Percentiles rank a stretch among this genome's conserved stretches.
These are phyloP conservation scores for Sebastes hopkinsi DNA, from an alignment of 2,797 vertebrate species.

Conservation along the genomic window DNA sequence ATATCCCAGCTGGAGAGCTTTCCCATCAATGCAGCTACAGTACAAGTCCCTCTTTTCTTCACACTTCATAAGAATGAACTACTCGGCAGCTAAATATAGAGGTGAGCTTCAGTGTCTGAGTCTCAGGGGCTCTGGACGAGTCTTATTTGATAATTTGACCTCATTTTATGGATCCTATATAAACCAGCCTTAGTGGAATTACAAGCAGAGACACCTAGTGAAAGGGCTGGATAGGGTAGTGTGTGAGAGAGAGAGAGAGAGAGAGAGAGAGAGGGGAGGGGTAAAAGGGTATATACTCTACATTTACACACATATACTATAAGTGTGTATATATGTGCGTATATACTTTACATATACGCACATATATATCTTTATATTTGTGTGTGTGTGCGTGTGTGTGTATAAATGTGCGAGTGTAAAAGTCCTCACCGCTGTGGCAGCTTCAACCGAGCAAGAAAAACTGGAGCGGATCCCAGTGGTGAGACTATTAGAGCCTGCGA, in stretches of 20 bases:
- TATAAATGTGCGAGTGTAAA: conserved; percentile 28
- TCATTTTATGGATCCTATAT: conserved; percentile 61
- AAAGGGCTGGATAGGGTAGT: neutral
- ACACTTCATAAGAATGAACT: conserved; percentile 37
- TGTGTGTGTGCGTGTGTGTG: neutral
- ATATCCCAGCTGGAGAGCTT: neutral
- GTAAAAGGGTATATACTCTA: neutral
- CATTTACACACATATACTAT: neutral
- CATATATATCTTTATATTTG: neutral
- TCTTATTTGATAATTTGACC: conserved; percentile 73
- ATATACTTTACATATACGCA: conserved; percentile 8
- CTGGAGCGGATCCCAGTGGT: conserved; percentile 97
- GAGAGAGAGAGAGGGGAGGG: neutral
- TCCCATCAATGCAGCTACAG: conserved; percentile 17
- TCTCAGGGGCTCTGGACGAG: conserved; percentile 35
- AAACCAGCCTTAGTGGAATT: conserved; percentile 51
- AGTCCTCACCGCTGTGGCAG: conserved; percentile 45
- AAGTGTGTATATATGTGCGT: conserved; percentile 2
- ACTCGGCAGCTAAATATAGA: conserved; percentile 54
- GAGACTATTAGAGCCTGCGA: conserved; percentile 95
- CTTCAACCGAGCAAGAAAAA: conserved; percentile 86
- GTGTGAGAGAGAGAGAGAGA: neutral
- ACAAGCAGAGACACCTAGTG: conserved; percentile 30
- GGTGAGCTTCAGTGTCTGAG: conserved; percentile 33
- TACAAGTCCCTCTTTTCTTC: conserved; percentile 27